Percentiles rank a stretch among this genome's conserved stretches.
These are phyloP conservation scores for Chiloscyllium punctatum DNA, from an alignment of 2,797 vertebrate genomes.

Conservation along the genomic window DNA sequence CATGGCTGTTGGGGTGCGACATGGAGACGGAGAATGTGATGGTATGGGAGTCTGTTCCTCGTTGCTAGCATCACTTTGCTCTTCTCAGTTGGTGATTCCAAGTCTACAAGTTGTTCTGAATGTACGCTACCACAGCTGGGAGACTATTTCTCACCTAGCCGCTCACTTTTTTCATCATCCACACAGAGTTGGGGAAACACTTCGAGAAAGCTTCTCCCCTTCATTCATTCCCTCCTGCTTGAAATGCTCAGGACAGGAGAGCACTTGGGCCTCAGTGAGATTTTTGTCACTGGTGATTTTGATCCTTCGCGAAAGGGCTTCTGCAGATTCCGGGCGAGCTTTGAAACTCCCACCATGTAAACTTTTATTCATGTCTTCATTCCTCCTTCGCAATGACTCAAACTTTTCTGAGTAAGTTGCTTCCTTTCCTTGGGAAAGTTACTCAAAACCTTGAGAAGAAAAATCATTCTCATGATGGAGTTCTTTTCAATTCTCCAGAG, in stretches of 20 bases:
- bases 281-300: conserved; percentile 44
- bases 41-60: conserved; percentile 44
- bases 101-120: conserved; percentile 63
- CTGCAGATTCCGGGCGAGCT: conserved; percentile 67
- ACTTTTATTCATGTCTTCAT: conserved; percentile 45
- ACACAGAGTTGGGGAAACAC: too few relatives aligned
- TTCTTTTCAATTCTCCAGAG: conserved; percentile 34
- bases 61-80: conserved; percentile 54
- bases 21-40: conserved; percentile 44
- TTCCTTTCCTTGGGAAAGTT: conserved; percentile 46
- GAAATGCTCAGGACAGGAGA: conserved; percentile 44
- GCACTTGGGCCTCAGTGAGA: conserved; percentile 40
- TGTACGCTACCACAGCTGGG: conserved; percentile 52
- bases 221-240: conserved; percentile 42
- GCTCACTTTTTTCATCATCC: conserved; percentile 75
- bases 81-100: conserved; percentile 56
- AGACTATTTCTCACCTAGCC: conserved; percentile 61
- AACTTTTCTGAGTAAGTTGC: conserved; percentile 54
- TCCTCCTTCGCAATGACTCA: conserved; percentile 57
- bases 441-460: conserved; percentile 46
- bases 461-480: conserved; percentile 34
- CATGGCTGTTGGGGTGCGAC: conserved; percentile 4
- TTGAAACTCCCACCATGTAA: conserved; percentile 51
- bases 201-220: conserved; percentile 41
- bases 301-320: conserved; percentile 50